phyloP scores from a whole-genome alignment of 1,140 invertebrate species.

The Meloidogyne floridensis region DNA sequence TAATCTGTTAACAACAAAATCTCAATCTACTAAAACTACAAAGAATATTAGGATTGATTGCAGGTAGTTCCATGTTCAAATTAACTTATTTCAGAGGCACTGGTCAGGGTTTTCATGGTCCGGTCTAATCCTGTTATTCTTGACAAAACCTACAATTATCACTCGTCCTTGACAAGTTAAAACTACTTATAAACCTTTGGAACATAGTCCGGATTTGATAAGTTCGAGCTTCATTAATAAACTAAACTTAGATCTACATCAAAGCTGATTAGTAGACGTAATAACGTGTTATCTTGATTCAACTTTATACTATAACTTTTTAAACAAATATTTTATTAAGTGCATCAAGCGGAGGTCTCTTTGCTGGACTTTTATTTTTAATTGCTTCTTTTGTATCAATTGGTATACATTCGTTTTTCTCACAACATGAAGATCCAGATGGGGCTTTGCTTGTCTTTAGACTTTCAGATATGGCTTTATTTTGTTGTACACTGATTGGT shows the following conservation, averaged over 20 bases:
- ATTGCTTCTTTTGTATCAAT: constrained; percentile 61
- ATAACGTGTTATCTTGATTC: too few species aligned
- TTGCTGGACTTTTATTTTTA: constrained; percentile 61
- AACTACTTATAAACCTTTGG: too few species aligned
- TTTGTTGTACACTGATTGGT: constrained; percentile 54
- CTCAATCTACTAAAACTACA: constrained; percentile 47
- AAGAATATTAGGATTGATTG: constrained; percentile 63
- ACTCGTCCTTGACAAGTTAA: too few species aligned
- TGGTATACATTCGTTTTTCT: constrained; percentile 62
- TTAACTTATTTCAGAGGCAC: too few species aligned
- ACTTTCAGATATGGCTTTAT: constrained; percentile 59
- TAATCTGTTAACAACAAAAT: constrained; percentile 19
- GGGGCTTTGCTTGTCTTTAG: constrained; percentile 58
- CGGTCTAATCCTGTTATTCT: too few species aligned
- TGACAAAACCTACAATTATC: too few species aligned
- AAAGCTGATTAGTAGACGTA: too few species aligned
- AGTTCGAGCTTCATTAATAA: too few species aligned
- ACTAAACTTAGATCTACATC: too few species aligned
- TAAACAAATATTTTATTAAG: constrained; percentile 26
- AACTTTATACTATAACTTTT: too few species aligned
- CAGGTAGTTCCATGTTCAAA: constrained; percentile 39
- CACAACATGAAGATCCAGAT: constrained; percentile 43
- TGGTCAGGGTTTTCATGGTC: too few species aligned
- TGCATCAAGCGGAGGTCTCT: constrained; percentile 58
- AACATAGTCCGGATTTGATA: too few species aligned